A percentile compares a stretch with the other conserved stretches of the same genome.
phyloP scores from a whole-genome alignment of 2,888 invertebrate species.

The Prenolepis imparis region DNA sequence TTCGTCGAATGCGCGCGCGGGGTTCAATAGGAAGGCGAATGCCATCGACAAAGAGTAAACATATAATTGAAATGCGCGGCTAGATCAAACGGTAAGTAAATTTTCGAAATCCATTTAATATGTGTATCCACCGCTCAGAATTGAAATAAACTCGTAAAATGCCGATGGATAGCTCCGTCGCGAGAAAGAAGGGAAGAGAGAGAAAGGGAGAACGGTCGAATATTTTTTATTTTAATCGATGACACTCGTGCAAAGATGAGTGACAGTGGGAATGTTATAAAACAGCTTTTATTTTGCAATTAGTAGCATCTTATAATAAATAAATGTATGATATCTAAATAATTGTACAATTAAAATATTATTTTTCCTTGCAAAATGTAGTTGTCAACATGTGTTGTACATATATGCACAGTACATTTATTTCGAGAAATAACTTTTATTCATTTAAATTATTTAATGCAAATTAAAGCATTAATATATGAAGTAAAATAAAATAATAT shows the following conservation, averaged over 20 bases:
- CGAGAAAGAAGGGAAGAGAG: neutral
- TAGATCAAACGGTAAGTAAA: constrained; percentile 74
- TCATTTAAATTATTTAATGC: constrained; percentile 1
- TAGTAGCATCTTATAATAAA: constrained; percentile 15
- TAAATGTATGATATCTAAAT: neutral
- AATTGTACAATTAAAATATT: too few relatives aligned
- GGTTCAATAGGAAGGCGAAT: constrained; percentile 44
- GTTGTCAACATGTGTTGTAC: neutral
- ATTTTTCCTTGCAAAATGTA: too few relatives aligned
- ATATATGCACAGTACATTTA: neutral
- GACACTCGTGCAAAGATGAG: neutral
- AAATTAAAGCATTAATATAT: neutral
- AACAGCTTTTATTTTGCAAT: neutral
- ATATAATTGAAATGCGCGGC: constrained; percentile 74
- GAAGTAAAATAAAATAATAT: neutral
- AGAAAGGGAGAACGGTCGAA: neutral
- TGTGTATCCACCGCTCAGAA: constrained; percentile 57
- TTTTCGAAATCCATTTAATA: constrained; percentile 72
- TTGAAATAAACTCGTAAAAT: constrained; percentile 68
- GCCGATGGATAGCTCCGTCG: neutral
- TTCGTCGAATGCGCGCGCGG: constrained; percentile 35
- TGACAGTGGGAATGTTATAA: neutral
- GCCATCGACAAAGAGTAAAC: constrained; percentile 69
- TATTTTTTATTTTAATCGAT: neutral
- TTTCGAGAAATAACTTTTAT: neutral